Evolutionary conservation across 2,797 vertebrate genomes (phyloP).

Genomic region (Oophaga sylvatica): DNA sequence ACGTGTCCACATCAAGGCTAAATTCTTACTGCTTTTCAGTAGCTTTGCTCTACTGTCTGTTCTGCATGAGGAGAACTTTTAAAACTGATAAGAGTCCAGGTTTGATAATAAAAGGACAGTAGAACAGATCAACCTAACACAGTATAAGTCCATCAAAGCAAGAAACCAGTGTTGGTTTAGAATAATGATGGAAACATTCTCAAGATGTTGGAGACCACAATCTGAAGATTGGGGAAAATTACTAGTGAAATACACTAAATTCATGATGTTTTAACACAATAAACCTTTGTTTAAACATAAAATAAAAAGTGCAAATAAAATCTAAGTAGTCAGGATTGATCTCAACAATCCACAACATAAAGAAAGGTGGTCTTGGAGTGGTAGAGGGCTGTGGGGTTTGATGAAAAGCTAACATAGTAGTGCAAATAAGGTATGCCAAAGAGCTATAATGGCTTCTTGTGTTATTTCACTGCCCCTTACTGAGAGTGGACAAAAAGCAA

Average conservation of each 20-base stretch:
- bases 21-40: background rate
- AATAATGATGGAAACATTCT: background rate
- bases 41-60: background rate
- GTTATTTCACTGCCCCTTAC: background rate
- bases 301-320: conserved; percentile 60
- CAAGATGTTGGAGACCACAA: background rate
- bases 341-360: conserved; percentile 27
- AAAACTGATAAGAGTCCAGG: background rate
- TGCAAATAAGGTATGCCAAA: conserved; percentile 13
- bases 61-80: background rate
- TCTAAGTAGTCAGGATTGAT: conserved; percentile 56
- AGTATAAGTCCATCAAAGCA: background rate
- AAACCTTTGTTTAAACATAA: conserved; percentile 26
- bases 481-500: background rate
- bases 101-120: no score
- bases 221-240: background rate
- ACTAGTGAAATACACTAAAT: background rate
- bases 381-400: background rate
- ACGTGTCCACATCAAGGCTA: background rate
- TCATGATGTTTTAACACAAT: background rate
- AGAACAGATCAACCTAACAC: background rate
- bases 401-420: conserved; percentile 1
- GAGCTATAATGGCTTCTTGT: background rate
- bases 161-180: background rate
- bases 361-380: conserved; percentile 16